Percentiles rank a stretch among this genome's conserved stretches.
phyloP scores from a whole-genome alignment of 2,797 vertebrate species.

The Hippopotamyrus pictus region DNA sequence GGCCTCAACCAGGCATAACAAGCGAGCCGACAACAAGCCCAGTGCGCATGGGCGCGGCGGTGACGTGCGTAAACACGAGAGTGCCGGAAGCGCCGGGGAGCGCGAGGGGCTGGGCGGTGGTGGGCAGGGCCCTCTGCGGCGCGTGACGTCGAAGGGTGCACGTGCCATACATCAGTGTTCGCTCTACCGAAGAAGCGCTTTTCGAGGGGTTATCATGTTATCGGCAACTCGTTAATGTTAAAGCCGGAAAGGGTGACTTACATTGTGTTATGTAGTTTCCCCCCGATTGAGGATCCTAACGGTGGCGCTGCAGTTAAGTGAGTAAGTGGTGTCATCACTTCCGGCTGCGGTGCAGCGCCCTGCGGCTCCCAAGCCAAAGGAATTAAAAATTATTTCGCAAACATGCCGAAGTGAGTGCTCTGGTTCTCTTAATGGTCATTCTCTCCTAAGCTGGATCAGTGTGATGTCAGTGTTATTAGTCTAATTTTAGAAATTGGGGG shows the following conservation, averaged over 20 bases:
- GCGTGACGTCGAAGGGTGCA: conserved; percentile 49
- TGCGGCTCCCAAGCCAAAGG: background rate
- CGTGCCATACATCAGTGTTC: background rate
- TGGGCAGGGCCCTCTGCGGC: background rate
- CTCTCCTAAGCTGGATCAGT: background rate
- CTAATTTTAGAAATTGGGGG: background rate
- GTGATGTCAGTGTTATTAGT: background rate
- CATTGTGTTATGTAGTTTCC: background rate
- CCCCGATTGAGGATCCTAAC: background rate
- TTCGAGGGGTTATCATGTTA: background rate
- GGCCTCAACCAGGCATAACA: conserved; percentile 73
- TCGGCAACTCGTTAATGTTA: background rate
- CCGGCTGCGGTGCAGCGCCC: background rate
- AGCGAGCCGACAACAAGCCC: conserved; percentile 67
- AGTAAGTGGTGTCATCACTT: background rate
- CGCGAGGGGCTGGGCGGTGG: background rate
- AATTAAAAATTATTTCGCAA: background rate
- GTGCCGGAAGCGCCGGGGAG: conserved; percentile 39
- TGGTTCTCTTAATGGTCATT: background rate
- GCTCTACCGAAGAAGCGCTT: background rate
- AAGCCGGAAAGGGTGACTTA: background rate
- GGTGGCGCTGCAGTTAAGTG: background rate
- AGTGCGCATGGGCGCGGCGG: conserved; percentile 66
- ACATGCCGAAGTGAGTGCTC: conserved; percentile 24
- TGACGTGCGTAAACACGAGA: conserved; percentile 52